Evolutionary conservation across 2,113 vertebrate species (phyloP).

Genomic region (Eptesicus fuscus): DNA sequence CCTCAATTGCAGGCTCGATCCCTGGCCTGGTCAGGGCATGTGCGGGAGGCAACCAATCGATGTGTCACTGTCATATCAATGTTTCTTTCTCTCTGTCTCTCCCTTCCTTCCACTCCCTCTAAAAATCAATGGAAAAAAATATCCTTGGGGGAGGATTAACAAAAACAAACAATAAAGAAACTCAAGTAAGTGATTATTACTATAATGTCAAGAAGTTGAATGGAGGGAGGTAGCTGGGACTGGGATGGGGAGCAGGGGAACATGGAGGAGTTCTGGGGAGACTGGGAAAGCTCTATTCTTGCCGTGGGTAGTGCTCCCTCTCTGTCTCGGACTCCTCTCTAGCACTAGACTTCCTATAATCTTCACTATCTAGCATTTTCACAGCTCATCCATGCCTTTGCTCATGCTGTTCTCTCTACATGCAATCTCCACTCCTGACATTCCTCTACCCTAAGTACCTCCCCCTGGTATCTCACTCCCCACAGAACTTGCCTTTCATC

Average conservation of each 20-base stretch:
- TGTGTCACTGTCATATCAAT: too few species aligned
- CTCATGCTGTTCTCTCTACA: not conserved
- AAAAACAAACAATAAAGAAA: slow-evolving; percentile 3
- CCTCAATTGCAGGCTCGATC: too few species aligned
- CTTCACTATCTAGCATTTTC: not conserved
- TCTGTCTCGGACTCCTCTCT: not conserved
- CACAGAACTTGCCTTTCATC: not conserved
- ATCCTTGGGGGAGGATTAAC: too few species aligned
- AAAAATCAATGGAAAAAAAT: too few species aligned
- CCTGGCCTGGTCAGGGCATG: too few species aligned
- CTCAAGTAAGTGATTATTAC: not conserved
- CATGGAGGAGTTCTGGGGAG: not conserved
- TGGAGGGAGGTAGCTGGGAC: not conserved
- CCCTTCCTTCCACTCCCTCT: too few species aligned
- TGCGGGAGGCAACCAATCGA: too few species aligned
- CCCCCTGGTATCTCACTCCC: not conserved
- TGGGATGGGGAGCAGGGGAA: not conserved
- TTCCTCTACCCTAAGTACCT: not conserved
- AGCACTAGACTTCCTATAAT: not conserved
- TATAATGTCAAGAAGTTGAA: not conserved
- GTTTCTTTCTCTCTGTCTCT: too few species aligned
- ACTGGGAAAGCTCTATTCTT: not conserved
- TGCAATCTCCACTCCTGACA: not conserved
- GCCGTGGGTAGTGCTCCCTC: not conserved
- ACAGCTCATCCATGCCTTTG: not conserved